Base-by-base conservation (phyloP, 2,888 invertebrate genomes). In the Thalpophila matura region DNA sequence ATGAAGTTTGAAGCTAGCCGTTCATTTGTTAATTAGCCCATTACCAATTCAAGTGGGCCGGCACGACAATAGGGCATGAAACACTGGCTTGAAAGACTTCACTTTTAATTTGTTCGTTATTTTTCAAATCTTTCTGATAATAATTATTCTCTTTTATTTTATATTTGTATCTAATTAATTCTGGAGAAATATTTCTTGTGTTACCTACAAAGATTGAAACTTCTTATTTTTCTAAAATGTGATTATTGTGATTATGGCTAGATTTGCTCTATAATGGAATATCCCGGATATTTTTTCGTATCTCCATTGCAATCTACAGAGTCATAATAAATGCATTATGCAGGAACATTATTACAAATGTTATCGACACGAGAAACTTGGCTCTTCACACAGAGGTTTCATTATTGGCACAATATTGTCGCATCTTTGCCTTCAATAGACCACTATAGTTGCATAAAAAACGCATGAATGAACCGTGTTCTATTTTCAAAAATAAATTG, bases 401-500 rank as follows among this genome's bases (percentile, higher is more conserved):
- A 62, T 79, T 76, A 71, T 68, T 56, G 53, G 53, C 54, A 76
- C 59, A 61, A 72, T 63, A 64, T 72, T 62, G 57, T 67, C 62
- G 57, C 62, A 61, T 64, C 74, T 60, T 67, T 50, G 74, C 54
- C 27, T 61, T 75, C 68, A 77, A 72, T 76, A 79, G 57, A 62
- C 59, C 54, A 74, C 61, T 72, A 74, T 75, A 42, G 37, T 68
- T 66, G 58, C 55, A 66, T 60, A 68, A 58, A 66, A 69, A 75
- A 72, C 63, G 49, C 24, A 71, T 80, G 70, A 81, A 76, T 69
- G 75, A 49, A 53, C 51, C 22, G 71, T 67, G 63, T 83, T 83
- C 77, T 78, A 77, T 77, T 82, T 79, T 82, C 79, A 79, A 83
- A 84, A 79, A 82, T 81, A 82, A 82, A 82, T 82, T 80, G 46